Evolutionary conservation across 1,140 invertebrate species (phyloP), one percentile per base, ranked within the genome.

Genomic region (Bombus turneri): DNA sequence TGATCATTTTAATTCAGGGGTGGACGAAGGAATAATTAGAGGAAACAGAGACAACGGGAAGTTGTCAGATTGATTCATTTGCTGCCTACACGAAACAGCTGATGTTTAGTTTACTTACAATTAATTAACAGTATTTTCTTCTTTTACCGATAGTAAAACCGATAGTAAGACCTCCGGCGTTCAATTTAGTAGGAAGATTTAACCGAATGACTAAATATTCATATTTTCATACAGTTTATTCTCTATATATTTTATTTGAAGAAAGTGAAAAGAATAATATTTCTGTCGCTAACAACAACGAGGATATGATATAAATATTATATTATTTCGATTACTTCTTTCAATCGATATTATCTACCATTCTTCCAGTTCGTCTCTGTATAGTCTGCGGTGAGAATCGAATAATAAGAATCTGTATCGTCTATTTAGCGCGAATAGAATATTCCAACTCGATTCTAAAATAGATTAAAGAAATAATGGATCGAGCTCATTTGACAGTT

Each of bases 21-120:
- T 64, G 62, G 34, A 39, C 47, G 12, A n/a, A 41, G 18, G 75
- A 86, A 66, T 75, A 62, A 83, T 78, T 28, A 10, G 25, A 79
- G 9, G 13, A 31, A 43, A 41, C 34, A 37, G 28, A 3, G n/a
- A 37, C 15, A 25, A 41, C 5, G n/a, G 41, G 1, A 76, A 59
- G 15, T 39, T 53, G 3, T 28, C 9, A 69, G 37, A 79, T 37
- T n/a, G n/a, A 18, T 69, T 53, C 34, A 9, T 25, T 12, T 28
- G 28, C n/a, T 62, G 28, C 28, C 28, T 62, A 5, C 28, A n/a
- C 28, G 1, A 62, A 13, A n/a, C 12, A 13, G 3, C 28, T 12
- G 4, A 62, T 12, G 28, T 62, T 62, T 62, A 28, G 3, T 62
- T 59, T n/a, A 62, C 12, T 62, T 62, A 62, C 12, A 53, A 22